Conservation (phyloP, 2,113 vertebrate genomes). For the Prolemur simus region DNA sequence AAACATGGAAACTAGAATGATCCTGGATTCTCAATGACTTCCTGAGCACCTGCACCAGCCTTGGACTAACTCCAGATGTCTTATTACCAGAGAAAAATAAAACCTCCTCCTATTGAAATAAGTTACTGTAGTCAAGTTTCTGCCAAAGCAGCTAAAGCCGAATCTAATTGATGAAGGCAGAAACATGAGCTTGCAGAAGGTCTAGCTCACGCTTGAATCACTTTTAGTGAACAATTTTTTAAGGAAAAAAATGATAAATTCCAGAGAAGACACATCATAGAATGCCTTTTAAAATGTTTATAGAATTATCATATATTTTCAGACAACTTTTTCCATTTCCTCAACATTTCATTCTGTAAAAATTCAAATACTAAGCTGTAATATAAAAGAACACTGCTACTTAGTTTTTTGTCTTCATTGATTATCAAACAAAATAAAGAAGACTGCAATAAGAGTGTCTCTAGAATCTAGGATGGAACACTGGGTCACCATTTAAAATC, state of each 20-base stretch:
- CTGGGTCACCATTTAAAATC: not conserved
- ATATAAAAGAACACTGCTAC: not conserved
- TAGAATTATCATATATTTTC: not conserved
- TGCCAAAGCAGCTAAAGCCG: not conserved
- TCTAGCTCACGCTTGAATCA: not conserved
- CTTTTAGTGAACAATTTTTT: not conserved
- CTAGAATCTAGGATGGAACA: not conserved
- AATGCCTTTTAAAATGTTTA: not conserved
- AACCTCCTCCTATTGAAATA: not conserved
- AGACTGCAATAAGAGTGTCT: not conserved
- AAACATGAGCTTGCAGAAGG: not conserved
- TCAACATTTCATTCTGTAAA: not conserved
- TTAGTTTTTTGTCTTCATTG: not conserved
- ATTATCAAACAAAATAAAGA: not conserved
- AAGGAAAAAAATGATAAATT: not conserved
- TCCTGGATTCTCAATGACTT: not conserved
- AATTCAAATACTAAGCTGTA: not conserved
- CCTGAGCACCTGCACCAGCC: not conserved
- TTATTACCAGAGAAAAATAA: constrained; percentile 19
- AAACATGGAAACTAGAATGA: not conserved
- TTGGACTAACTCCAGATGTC: not conserved
- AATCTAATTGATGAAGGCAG: not conserved
- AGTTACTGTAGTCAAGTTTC: not conserved
- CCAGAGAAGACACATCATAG: not conserved
- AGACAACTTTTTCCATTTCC: not conserved